Evolutionary conservation across 1,140 invertebrate species (phyloP), one percentile per base, ranked within the genome.

Genomic region (Orchestia grillus): DNA sequence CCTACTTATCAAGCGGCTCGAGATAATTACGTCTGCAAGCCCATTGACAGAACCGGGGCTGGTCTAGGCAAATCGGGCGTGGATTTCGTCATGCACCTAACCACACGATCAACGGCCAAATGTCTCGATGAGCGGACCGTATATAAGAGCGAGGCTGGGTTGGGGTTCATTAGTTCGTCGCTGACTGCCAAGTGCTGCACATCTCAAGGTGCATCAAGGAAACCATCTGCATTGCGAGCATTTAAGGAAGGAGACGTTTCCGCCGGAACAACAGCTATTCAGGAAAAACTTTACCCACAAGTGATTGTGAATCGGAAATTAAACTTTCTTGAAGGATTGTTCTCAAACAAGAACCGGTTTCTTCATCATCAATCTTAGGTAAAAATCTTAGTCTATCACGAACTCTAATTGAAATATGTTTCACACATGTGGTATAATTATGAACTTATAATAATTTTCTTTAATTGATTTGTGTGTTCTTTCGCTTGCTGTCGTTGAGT

Each of bases 11-110:
- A 90, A 41, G 88, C 8, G 36, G 40, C 87, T 36, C 87, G 87
- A 8, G 36, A 42, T 41, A 90, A 43, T 43, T 42, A 42, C 88
- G n/a, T 44, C 88, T 44, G n/a, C 41, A 23, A 90, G 28, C n/a
- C 41, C 88, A 41, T 90, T 90, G 41, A 90, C 15, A 42, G 41
- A 41, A 90, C 88, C 88, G 88, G 4, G 41, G 8, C 41, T 90
- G 3, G 44, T 91, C 88, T 44, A 91, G 44, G 92, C 44, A 94
- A 94, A 94, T 40, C 8, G 16, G 28, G 41, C 44, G 92, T 44
- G 47, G 3, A 44, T 94, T 94, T 94, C 92, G 92, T 94, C 92
- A 94, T 94, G 92, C 92, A 94, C 19, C 47, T 47, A 94, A 44
- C 43, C 43, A 94, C 3, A 44, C 36, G 44, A 94, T 44, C 43